phyloP scores from a whole-genome alignment of 2,888 invertebrate species.

The Caenorhabditis sinica region DNA sequence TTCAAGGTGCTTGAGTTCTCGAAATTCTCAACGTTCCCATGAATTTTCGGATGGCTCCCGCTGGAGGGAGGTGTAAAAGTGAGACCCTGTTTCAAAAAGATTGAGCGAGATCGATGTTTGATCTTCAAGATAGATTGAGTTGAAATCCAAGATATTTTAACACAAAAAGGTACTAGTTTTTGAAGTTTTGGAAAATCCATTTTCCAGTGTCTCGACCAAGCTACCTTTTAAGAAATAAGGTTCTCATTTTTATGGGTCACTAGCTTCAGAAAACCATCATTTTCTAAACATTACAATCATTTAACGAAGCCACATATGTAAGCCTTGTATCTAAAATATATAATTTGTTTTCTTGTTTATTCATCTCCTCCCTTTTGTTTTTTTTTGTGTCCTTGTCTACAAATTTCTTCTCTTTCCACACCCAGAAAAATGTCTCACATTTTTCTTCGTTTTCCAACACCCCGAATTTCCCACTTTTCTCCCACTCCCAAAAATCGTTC shows the following conservation, averaged over 20 bases:
- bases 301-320: too few relatives aligned
- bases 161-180: too few relatives aligned
- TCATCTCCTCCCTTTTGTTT: slow-evolving; percentile 14
- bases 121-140: not conserved
- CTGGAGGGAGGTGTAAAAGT: not conserved
- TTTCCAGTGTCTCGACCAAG: too few relatives aligned
- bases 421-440: slow-evolving; percentile 15
- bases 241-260: too few relatives aligned
- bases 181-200: too few relatives aligned
- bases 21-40: not conserved
- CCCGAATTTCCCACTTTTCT: too few relatives aligned
- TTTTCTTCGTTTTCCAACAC: too few relatives aligned
- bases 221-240: too few relatives aligned
- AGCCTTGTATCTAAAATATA: too few relatives aligned
- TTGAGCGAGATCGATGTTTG: not conserved
- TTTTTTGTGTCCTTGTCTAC: slow-evolving; percentile 7
- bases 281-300: too few relatives aligned
- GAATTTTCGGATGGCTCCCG: not conserved
- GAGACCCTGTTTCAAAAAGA: not conserved
- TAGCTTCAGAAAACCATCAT: too few relatives aligned
- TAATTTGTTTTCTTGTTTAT: not conserved
- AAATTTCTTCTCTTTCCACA: slow-evolving; percentile 18
- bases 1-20: not conserved
- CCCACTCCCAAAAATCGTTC: slow-evolving; percentile 12
- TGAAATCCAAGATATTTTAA: not conserved